phyloP scores from a whole-genome alignment of 1,140 invertebrate species.

The Sitodiplosis mosellana region DNA sequence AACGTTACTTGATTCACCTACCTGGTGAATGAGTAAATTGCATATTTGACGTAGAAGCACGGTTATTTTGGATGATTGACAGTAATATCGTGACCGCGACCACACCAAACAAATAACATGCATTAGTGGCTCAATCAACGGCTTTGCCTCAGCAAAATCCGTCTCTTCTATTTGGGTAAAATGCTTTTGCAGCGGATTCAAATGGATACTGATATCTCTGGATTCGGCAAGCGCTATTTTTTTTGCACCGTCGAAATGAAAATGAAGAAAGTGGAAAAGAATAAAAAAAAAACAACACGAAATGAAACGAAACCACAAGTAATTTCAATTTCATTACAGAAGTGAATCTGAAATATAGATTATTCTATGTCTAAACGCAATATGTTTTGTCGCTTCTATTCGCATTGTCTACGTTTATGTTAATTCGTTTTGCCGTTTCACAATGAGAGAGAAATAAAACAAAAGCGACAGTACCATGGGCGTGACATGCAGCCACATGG shows the following conservation, averaged over 20 bases:
- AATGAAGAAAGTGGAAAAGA: constrained; percentile 11
- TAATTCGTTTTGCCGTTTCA: too few species aligned
- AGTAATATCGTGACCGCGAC: constrained; percentile 77
- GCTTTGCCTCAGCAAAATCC: constrained; percentile 60
- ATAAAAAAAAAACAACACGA: background rate
- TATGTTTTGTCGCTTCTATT: too few species aligned
- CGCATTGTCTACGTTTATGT: too few species aligned
- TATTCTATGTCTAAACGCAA: too few species aligned
- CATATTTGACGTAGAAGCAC: constrained; percentile 75
- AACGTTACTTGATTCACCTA: too few species aligned
- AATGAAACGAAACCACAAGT: too few species aligned
- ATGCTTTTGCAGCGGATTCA: constrained; percentile 64
- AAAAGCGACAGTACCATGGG: too few species aligned
- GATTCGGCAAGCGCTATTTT: constrained; percentile 76
- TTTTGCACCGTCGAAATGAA: constrained; percentile 7
- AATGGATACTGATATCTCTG: constrained; percentile 70
- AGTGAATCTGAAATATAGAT: too few species aligned
- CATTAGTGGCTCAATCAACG: constrained; percentile 57
- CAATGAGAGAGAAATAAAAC: too few species aligned
- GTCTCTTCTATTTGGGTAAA: constrained; percentile 68
- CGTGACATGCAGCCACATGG: too few species aligned
- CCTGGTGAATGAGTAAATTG: constrained; percentile 75
- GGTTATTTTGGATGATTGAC: constrained; percentile 73
- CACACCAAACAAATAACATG: constrained; percentile 77
- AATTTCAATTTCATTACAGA: too few species aligned